Evolutionary conservation across 2,113 vertebrate genomes (phyloP), one percentile per base, ranked within the genome.

Genomic region (Geothlypis trichas): DNA sequence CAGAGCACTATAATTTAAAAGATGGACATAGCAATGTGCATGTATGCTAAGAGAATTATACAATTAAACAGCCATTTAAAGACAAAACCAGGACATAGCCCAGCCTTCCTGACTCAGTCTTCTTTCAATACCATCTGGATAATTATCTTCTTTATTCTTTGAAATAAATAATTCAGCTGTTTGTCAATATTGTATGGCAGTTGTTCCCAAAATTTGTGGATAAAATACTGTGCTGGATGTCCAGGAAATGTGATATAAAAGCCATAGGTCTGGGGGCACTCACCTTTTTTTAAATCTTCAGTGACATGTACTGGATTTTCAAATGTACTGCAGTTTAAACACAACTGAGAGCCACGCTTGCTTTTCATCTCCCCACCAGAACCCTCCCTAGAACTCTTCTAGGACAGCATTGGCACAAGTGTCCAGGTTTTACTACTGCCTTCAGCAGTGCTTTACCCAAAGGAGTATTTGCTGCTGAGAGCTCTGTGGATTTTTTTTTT

Each of bases 1-100:
- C 49, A 89, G 81, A 68, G 8, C 19, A 52, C 44, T 75, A n/a
- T 65, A 61, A 82, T 79, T 92, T 68, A 89, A 87, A 81, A 91
- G 58, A 39, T 15, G 23, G 57, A 76, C n/a, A 49, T 37, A 41
- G 35, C 46, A 85, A 49, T 39, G 20, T 84, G 18, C 31, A 49
- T 42, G 33, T 71, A 23, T 61, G 12, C 84, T 87, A 75, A 57
- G 42, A 68, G 41, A 91, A 75, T 87, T 69, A 39, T 20, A 31
- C 16, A 76, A 24, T 69, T 78, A 82, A 51, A n/a, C 15, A 46
- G 27, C 18, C 1, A 1, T 89, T 58, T 37, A 87, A 87, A 87
- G 84, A 41, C 16, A 84, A 58, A 94, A 26, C n/a, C 17, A 73
- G 65, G 35, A 77, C 41, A 87, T 27, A 68, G 42, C 31, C 27